Evolutionary conservation across 2,113 vertebrate genomes (phyloP), one percentile per base, ranked within the genome.

Genomic region (Bostrychus sinensis): DNA sequence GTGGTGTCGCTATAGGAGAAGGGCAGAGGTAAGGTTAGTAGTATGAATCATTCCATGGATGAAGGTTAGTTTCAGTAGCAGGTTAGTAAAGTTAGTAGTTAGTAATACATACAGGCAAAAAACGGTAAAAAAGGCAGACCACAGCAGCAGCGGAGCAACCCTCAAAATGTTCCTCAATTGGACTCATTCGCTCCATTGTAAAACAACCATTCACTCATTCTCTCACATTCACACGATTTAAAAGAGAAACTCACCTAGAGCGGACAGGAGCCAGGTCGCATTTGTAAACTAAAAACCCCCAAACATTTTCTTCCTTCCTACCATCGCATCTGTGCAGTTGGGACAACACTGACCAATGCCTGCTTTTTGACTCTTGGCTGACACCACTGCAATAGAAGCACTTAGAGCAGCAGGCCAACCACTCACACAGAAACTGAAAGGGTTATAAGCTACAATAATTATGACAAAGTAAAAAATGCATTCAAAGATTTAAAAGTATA

Each of bases 41-140:
- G 94, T 95, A 99, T 99, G 97, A 98, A 93, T 97, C 97, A 99
- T 99, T 99, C 97, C 96, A 99, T 99, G 97, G 96, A 98, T 99
- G 97, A 95, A 94, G 96, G 97, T 89, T 91, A 88, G 88, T 91
- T 89, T 88, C 78, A 89, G 96, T 91, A 97, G 96, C 96, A 98
- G 96, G 96, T 99, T 98, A 98, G 97, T 99, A 98, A 97, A 95
- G 96, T 98, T 95, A 97, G 94, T 96, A 95, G 94, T 95, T 91
- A 96, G 96, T 92, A 93, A 93, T 93, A 95, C 93, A 96, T 91
- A 89, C 86, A 90, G 80, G 90, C 90, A 86, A 82, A 89, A 80
- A 94, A 48, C 45, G 12, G 5, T 48, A 20, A 94, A 94, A 94
- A 94, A 97, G 94, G 95, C 94, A 95, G 94, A 94, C 93, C 93